Conservation (phyloP, 2,888 invertebrate genomes). For the Zootermopsis nevadensis region DNA sequence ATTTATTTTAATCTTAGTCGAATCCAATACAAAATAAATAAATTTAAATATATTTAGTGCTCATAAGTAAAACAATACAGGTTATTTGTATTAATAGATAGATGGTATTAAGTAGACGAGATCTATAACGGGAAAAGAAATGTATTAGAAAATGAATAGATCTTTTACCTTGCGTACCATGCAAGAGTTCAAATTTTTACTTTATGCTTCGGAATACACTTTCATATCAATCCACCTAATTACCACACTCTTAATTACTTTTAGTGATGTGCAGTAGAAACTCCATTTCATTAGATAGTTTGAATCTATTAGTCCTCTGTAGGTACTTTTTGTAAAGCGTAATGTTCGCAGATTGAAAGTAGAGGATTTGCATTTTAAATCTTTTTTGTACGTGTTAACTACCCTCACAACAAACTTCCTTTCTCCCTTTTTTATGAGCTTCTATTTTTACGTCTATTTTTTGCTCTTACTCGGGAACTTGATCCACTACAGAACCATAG, state of each 20-base stretch:
- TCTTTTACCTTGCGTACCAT: too few species aligned
- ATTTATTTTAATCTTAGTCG: too few species aligned
- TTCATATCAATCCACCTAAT: not conserved
- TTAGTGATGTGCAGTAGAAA: not conserved
- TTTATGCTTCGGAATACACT: not conserved
- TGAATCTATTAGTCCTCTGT: not conserved
- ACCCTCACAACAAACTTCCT: not conserved
- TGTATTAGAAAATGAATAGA: not conserved
- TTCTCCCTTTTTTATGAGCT: not conserved
- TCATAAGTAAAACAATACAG: too few species aligned
- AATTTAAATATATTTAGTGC: too few species aligned
- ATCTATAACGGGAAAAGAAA: too few species aligned
- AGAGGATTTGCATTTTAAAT: not conserved
- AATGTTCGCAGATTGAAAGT: not conserved
- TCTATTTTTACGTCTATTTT: constrained; percentile 18
- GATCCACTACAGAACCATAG: not conserved
- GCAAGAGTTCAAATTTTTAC: not conserved
- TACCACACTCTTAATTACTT: not conserved
- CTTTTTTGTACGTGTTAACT: not conserved
- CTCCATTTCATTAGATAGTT: not conserved
- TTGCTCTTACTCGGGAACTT: constrained; percentile 24
- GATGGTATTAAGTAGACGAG: too few species aligned
- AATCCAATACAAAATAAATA: too few species aligned
- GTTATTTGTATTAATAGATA: too few species aligned
- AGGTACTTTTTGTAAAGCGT: not conserved